Evolutionary conservation across 2,888 invertebrate species (phyloP).

Genomic region (Agonum fuliginosum): DNA sequence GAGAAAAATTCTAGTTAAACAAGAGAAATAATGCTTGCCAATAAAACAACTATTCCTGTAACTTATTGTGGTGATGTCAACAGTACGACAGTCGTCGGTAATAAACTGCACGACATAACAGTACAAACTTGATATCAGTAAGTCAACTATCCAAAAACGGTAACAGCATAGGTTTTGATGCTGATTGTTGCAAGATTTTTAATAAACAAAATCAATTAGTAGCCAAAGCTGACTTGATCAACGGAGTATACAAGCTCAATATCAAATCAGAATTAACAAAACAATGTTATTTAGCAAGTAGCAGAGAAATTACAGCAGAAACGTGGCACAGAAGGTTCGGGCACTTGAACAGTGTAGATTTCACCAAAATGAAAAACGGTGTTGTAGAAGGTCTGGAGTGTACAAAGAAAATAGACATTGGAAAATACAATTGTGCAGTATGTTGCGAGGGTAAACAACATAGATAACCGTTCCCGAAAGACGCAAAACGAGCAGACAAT

Average conservation of each 20-base stretch:
- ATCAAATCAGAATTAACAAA: not conserved
- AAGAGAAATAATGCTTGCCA: conserved; percentile 10
- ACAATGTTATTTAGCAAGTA: not conserved
- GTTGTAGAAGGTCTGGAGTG: not conserved
- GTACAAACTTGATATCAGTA: not conserved
- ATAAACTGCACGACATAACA: conserved; percentile 1
- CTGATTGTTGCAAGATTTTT: too few relatives aligned
- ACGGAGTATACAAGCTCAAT: too few relatives aligned
- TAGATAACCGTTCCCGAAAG: conserved; percentile 50
- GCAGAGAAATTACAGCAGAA: not conserved
- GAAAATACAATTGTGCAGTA: conserved; percentile 50
- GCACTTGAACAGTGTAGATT: not conserved
- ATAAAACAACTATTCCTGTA: conserved; percentile 11
- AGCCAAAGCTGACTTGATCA: too few relatives aligned
- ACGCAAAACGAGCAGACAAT: conserved; percentile 24
- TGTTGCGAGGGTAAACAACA: conserved; percentile 55
- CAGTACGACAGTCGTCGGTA: not conserved
- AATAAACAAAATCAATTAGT: too few relatives aligned
- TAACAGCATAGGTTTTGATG: too few relatives aligned
- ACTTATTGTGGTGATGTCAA: not conserved
- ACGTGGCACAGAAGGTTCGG: conserved; percentile 5
- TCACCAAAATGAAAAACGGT: not conserved
- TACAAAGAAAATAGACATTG: not conserved
- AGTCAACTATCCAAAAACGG: not conserved
- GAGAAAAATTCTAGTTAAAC: conserved; percentile 2